Percentiles rank a stretch among this genome's conserved stretches.
phyloP scores from a whole-genome alignment of 2,113 vertebrate genomes.

The Sinocyclocheilus rhinocerous region DNA sequence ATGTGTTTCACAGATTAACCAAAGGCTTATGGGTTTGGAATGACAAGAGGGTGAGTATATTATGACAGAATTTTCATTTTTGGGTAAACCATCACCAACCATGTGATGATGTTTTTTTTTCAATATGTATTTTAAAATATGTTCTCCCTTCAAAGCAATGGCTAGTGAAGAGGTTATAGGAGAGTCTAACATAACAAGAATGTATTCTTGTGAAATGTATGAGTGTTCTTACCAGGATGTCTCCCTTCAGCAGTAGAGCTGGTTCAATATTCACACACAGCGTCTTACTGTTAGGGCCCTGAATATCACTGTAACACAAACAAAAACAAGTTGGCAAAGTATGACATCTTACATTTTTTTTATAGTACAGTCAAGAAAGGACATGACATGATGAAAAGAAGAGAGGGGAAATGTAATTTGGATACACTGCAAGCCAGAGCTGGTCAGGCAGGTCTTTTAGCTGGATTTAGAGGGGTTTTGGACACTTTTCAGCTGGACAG shows the following conservation, averaged over 20 bases:
- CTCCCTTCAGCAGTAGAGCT: conserved; percentile 86
- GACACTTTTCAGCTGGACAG: background rate
- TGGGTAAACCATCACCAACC: background rate
- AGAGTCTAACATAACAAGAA: background rate
- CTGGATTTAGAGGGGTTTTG: background rate
- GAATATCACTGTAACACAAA: conserved; percentile 68
- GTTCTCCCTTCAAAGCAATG: background rate
- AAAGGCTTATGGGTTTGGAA: no score
- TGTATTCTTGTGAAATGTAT: background rate
- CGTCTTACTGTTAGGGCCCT: conserved; percentile 73
- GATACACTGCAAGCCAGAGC: background rate
- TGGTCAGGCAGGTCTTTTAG: background rate
- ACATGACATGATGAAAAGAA: background rate
- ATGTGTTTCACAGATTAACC: no score
- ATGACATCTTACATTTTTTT: background rate
- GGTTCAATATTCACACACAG: conserved; percentile 85
- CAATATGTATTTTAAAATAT: background rate
- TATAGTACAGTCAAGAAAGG: background rate
- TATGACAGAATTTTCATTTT: background rate
- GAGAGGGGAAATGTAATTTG: background rate
- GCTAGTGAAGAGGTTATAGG: background rate
- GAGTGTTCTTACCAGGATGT: conserved; percentile 85
- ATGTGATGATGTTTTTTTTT: background rate
- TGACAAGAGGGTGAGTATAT: background rate
- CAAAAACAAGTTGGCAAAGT: background rate